Base-by-base conservation (phyloP, 2,888 invertebrate species). In the Odontothrips loti region DNA sequence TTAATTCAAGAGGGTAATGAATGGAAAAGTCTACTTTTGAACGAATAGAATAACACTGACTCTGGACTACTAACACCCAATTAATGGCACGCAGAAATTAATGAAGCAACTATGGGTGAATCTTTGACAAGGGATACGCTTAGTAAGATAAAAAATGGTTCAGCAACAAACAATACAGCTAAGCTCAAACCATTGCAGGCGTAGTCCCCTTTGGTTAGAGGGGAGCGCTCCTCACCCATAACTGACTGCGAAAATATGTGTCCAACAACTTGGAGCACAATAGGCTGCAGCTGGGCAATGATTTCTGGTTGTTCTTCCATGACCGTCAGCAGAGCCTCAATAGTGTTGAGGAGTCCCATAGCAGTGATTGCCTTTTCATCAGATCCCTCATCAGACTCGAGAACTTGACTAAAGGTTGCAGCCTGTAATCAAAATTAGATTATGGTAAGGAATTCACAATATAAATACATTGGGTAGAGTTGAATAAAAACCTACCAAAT, bases 331-430 rank as follows among this genome's bases (percentile, higher is more conserved):
- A 99, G 91, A 0, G 97, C 98, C 88, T 99, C 98, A 88, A 99
- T 95, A 2, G 99, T 98, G 87, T 96, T 98, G 17, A 99, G 89
- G 48, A 99, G 90, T 29, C 98, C 98, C 95, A 99, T 97, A 0
- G 98, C 97, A 1, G 97, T 96, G 81, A 99, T 96, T 11, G 98
- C 97, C 86, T 97, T 97, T 87, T 99, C 98, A 85, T 98, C 98
- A 0, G 95, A 94, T 6, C 95, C 95, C 80, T 94, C 94, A 85
- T 95, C 95, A 0, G 94, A 94, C 86, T 95, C 95, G 10, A 96
- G 86, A 8, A 88, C 90, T 84, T 89, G 89, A 82, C 92, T 94
- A 86, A 96, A 95, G 6, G 95, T 96, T 0, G 92, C 91, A 9
- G 95, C 94, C 88, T 89, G 80, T n/a, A 84, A 82, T 47, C 80